Percentiles rank a stretch among this genome's conserved stretches.
phyloP scores from a whole-genome alignment of 2,113 vertebrate genomes.

The Calyptommatus sinebrachiatus region DNA sequence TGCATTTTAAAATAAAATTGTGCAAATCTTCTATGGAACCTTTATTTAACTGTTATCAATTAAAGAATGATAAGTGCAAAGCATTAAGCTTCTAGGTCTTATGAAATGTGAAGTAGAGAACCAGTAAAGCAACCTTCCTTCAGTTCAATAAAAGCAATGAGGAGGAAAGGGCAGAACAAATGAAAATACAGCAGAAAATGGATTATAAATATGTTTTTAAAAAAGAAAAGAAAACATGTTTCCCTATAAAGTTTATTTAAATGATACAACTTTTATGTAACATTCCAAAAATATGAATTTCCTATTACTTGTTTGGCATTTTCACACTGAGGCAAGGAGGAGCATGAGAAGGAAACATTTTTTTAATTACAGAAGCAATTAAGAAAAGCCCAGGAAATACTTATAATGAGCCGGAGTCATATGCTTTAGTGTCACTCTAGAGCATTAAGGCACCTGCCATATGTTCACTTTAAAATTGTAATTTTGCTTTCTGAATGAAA shows the following conservation, averaged over 20 bases:
- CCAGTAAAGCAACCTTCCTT: not conserved
- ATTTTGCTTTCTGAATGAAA: conserved; percentile 43
- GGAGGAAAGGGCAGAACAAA: too few species aligned
- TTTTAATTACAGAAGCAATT: conserved; percentile 68
- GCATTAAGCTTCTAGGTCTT: too few species aligned
- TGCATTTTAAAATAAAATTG: too few species aligned
- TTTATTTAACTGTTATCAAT: not conserved
- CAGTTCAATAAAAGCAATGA: not conserved
- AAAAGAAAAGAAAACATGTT: not conserved
- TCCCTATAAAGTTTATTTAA: not conserved
- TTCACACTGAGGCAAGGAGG: conserved; percentile 38
- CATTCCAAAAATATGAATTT: conserved; percentile 6
- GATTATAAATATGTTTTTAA: not conserved
- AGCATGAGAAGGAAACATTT: conserved; percentile 18
- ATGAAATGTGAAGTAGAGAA: too few species aligned
- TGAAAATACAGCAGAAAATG: not conserved
- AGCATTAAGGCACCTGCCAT: conserved; percentile 65
- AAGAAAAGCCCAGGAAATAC: conserved; percentile 55
- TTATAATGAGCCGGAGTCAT: conserved; percentile 63
- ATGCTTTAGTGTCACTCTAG: conserved; percentile 58
- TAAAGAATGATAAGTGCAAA: not conserved
- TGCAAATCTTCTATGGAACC: not conserved
- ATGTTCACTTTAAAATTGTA: conserved; percentile 66
- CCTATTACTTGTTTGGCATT: conserved; percentile 41
- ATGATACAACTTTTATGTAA: not conserved